Percentiles rank a stretch among this genome's conserved stretches.
These are phyloP conservation scores for Rutpela maculata DNA, from an alignment of 2,888 invertebrate species.

Conservation along the genomic window DNA sequence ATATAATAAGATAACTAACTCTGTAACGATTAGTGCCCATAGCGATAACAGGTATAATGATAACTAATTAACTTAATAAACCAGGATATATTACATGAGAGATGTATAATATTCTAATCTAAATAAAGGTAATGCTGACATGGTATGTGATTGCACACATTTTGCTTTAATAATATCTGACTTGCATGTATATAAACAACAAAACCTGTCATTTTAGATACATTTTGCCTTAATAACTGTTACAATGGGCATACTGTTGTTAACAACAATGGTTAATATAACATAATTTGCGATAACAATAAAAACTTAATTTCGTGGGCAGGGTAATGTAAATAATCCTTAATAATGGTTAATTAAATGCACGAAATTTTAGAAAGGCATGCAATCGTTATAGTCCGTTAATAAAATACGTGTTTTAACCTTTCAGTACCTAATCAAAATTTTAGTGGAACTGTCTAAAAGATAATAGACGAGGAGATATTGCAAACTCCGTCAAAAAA, in stretches of 20 bases:
- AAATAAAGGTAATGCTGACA: constrained; percentile 25
- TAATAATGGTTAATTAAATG: constrained; percentile 33
- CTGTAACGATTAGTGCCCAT: not conserved
- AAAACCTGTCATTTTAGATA: constrained; percentile 35
- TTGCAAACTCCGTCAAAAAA: too few species aligned
- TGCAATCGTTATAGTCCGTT: constrained; percentile 26
- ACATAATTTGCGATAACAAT: constrained; percentile 33
- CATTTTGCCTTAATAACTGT: constrained; percentile 23
- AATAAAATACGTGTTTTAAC: not conserved
- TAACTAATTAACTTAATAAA: not conserved
- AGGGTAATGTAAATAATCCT: constrained; percentile 33
- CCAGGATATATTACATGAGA: not conserved
- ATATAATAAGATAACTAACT: not conserved
- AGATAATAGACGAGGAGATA: too few species aligned
- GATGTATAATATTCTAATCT: not conserved
- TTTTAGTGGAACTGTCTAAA: too few species aligned
- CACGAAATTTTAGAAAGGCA: constrained; percentile 32
- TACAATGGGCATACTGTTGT: constrained; percentile 26
- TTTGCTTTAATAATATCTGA: constrained; percentile 8
- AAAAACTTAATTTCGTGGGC: constrained; percentile 38
- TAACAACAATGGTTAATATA: constrained; percentile 32
- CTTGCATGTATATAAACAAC: constrained; percentile 31
- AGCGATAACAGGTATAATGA: not conserved
- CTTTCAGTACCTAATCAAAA: too few species aligned
- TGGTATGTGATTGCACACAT: constrained; percentile 17